Percentiles rank a stretch among this genome's conserved stretches.
Conservation (phyloP, 2,113 vertebrate species). For the Serinus canaria region DNA sequence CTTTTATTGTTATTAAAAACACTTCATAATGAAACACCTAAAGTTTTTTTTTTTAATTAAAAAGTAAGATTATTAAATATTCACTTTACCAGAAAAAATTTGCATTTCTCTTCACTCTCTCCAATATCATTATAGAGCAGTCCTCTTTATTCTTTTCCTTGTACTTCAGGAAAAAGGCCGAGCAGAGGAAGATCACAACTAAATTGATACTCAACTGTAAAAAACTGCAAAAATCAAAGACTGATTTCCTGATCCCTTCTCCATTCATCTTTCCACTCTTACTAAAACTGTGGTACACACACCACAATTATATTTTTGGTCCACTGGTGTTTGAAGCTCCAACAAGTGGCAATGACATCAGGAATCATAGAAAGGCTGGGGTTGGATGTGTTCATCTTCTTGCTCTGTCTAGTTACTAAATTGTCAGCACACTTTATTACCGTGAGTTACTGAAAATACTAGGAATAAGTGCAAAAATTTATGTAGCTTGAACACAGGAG, state of each 20-base stretch:
- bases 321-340: background rate
- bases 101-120: background rate
- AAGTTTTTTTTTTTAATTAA: background rate
- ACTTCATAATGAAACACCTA: background rate
- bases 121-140: background rate
- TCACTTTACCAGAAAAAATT: background rate
- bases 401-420: background rate
- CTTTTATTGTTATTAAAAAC: background rate
- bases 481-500: background rate
- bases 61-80: background rate
- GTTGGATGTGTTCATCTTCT: background rate
- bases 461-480: background rate
- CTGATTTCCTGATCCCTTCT: background rate
- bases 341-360: background rate
- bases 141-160: background rate
- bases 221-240: background rate
- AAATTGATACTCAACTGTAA: background rate
- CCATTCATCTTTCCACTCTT: background rate
- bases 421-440: background rate
- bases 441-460: background rate
- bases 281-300: background rate
- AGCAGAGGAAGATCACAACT: background rate
- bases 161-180: background rate
- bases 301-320: background rate
- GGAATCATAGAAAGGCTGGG: background rate